Percentiles rank a stretch among this genome's conserved stretches.
phyloP scores from a whole-genome alignment of 1,140 invertebrate genomes.

The Temnothorax longispinosus region DNA sequence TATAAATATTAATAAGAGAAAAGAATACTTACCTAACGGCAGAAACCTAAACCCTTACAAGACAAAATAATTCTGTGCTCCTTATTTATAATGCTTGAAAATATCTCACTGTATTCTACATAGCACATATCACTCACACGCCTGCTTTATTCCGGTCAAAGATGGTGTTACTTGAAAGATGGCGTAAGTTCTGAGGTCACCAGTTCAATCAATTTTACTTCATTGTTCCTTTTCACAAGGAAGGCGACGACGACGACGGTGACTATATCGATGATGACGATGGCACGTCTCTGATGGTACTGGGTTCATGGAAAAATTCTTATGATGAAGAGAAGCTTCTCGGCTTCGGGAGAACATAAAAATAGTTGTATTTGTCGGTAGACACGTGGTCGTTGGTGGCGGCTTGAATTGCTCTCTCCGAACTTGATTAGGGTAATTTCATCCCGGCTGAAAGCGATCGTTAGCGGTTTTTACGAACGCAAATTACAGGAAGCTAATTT shows the following conservation, averaged over 20 bases:
- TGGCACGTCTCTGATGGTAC: slow-evolving; percentile 11
- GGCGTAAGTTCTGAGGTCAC: slow-evolving; percentile 46
- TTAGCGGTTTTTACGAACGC: slow-evolving; percentile 59
- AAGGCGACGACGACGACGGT: slow-evolving; percentile 7
- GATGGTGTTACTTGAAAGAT: slow-evolving; percentile 60
- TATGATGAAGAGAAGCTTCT: slow-evolving; percentile 7
- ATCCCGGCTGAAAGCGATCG: slow-evolving; percentile 55
- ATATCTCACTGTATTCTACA: background rate
- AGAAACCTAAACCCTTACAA: background rate
- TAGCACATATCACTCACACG: background rate
- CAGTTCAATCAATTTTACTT: slow-evolving; percentile 76
- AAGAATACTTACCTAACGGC: background rate
- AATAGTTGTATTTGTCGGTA: slow-evolving; percentile 55
- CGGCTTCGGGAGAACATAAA: slow-evolving; percentile 10
- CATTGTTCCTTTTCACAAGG: slow-evolving; percentile 65
- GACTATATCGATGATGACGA: slow-evolving; percentile 34
- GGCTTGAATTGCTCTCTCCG: slow-evolving; percentile 43
- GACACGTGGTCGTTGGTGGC: slow-evolving; percentile 23
- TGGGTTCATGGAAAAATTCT: slow-evolving; percentile 52
- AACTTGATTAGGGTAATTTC: slow-evolving; percentile 60
- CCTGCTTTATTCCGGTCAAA: slow-evolving; percentile 66
- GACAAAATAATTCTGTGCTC: background rate
- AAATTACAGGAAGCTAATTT: slow-evolving; percentile 58
- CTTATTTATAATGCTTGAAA: background rate
- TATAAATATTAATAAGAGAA: background rate